Base-by-base conservation (phyloP, 2,113 vertebrate genomes). In the Gavialis gangeticus region DNA sequence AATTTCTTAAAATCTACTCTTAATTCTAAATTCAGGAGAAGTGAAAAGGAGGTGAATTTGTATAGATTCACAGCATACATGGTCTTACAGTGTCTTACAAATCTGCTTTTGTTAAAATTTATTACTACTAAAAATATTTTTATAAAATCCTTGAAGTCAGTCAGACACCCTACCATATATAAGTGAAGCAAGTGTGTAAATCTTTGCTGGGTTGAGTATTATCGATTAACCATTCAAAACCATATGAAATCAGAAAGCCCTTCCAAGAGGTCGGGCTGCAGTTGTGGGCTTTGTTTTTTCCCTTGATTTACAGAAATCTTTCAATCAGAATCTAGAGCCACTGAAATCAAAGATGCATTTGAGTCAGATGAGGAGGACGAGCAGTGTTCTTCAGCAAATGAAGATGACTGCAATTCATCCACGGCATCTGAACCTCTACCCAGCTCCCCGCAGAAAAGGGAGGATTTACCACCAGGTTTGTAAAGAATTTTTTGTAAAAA, bases 391-490 rank as follows among this genome's bases (percentile, higher is more conserved):
- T 86, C 88, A 21, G 67, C 56, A 25, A 96, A 79, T 77, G 90
- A 95, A 10, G 92, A 85, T 37, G 34, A 27, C 81, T 84, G 25
- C 19, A 86, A 55, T 25, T 90, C 91, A 85, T 46, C 46, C 46
- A 46, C 46, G 9, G 79, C 13, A 10, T 87, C 94, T 73, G 96
- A 83, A 87, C 97, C 87, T 85, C 94, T 97, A 59, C 97, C 97
- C 64, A 96, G 22, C 58, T 27, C 28, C 76, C 90, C 96, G 79
- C 79, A 80, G 67, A 82, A 75, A 56, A 69, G 15, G 25, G 73
- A 91, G 55, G 64, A 94, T 73, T 88, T 79, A 86, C 84, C 82
- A 67, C 83, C 95, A 94, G 95, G 98, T 98, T 84, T 82, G 90
- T 96, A 79, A 34, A 15, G 19, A 4, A 55, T 9, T 76, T 54